These are phyloP conservation scores for Mesoligia furuncula DNA, from an alignment of 2,888 invertebrate species.

Conservation along the genomic window DNA sequence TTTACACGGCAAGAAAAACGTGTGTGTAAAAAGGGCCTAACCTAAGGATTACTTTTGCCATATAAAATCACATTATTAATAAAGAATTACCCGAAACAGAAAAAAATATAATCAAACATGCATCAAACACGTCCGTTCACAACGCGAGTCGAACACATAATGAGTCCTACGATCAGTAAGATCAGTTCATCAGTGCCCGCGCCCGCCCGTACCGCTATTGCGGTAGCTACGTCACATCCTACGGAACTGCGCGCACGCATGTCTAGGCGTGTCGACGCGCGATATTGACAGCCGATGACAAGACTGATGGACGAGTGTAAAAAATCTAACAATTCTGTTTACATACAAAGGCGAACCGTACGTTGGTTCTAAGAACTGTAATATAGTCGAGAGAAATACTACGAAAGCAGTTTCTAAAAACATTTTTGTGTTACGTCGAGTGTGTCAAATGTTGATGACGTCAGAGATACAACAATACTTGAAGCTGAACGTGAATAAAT, in stretches of 20 bases:
- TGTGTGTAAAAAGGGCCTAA: too few relatives aligned
- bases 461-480: slow-evolving; percentile 1
- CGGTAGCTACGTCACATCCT: slow-evolving; percentile 77
- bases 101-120: background rate
- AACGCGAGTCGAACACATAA: slow-evolving; percentile 70
- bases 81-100: background rate
- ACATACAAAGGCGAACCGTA: slow-evolving; percentile 55
- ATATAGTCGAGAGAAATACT: slow-evolving; percentile 9
- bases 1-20: too few relatives aligned
- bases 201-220: slow-evolving; percentile 69
- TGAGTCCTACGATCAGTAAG: slow-evolving; percentile 60
- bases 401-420: slow-evolving; percentile 28
- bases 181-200: slow-evolving; percentile 16
- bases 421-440: slow-evolving; percentile 32
- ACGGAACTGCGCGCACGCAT: slow-evolving; percentile 73
- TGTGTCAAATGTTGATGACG: slow-evolving; percentile 26
- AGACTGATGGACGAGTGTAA: slow-evolving; percentile 53
- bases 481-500: background rate
- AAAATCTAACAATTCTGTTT: slow-evolving; percentile 62
- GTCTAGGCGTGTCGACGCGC: slow-evolving; percentile 61
- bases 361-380: slow-evolving; percentile 40
- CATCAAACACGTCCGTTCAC: slow-evolving; percentile 64
- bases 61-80: background rate
- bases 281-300: slow-evolving; percentile 70
- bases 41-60: background rate